These are phyloP conservation scores for Polypterus senegalus DNA, from an alignment of 2,113 vertebrate genomes.

Conservation along the genomic window DNA sequence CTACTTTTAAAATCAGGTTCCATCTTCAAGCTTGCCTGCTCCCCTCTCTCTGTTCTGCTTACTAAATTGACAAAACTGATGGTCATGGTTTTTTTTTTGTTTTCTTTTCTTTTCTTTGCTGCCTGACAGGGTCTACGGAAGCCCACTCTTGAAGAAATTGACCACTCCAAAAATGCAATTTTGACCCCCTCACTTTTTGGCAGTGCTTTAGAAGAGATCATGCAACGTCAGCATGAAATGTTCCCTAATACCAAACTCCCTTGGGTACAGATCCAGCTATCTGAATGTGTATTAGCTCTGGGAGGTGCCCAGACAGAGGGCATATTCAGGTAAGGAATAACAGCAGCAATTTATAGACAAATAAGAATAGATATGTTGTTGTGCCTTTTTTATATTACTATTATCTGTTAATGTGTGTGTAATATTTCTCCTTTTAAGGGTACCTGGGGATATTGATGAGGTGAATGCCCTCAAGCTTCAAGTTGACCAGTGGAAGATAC, in stretches of 20 bases:
- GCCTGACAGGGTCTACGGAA: conserved; percentile 64
- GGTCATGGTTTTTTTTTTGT: neutral
- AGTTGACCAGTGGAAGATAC: conserved; percentile 83
- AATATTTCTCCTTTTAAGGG: conserved; percentile 37
- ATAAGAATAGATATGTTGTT: too few relatives aligned
- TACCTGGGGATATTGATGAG: conserved; percentile 83
- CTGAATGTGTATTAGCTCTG: conserved; percentile 68
- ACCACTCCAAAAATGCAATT: conserved; percentile 65
- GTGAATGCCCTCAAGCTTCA: conserved; percentile 80
- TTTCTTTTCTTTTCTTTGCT: too few relatives aligned
- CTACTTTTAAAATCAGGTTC: too few relatives aligned
- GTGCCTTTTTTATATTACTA: too few relatives aligned
- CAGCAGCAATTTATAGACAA: too few relatives aligned
- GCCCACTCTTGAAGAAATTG: conserved; percentile 72
- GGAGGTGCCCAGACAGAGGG: conserved; percentile 75
- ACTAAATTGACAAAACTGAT: neutral
- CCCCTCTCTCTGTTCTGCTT: neutral
- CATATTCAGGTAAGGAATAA: conserved; percentile 69
- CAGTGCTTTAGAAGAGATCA: conserved; percentile 76
- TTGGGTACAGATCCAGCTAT: conserved; percentile 82
- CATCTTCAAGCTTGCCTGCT: neutral
- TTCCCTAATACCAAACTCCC: conserved; percentile 70
- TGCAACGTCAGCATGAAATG: conserved; percentile 66
- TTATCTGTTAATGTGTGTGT: too few relatives aligned
- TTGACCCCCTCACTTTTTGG: conserved; percentile 71